Conservation (phyloP, 2,797 vertebrate genomes). For the Emydoidea blandingii region DNA sequence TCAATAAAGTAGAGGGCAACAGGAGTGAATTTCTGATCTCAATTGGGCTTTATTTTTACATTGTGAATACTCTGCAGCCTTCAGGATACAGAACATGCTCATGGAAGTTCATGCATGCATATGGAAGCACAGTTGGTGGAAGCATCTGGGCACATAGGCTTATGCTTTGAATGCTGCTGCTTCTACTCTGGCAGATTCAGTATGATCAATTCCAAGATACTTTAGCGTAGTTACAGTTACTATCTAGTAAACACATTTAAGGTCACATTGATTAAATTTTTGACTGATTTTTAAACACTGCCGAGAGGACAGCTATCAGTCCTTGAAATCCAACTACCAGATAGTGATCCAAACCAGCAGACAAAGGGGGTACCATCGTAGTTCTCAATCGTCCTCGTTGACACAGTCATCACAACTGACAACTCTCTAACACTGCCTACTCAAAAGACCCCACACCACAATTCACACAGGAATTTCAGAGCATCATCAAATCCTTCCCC, state of each 20-base stretch:
- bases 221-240: constrained; percentile 12
- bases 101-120: constrained; percentile 52
- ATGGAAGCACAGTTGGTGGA: constrained; percentile 1
- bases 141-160: background rate
- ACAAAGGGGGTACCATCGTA: background rate
- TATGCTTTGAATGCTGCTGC: background rate
- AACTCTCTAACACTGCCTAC: background rate
- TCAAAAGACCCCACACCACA: background rate
- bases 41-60: constrained; percentile 56
- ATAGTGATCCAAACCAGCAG: background rate
- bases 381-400: background rate
- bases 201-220: background rate
- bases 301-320: too few species aligned
- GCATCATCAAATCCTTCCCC: background rate
- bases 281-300: too few species aligned
- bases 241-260: background rate
- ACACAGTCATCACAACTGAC: background rate
- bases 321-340: too few species aligned
- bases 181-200: background rate
- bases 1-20: background rate
- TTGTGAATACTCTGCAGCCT: constrained; percentile 13
- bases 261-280: background rate
- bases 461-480: background rate
- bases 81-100: constrained; percentile 38
- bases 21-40: constrained; percentile 16